These are phyloP conservation scores for Lasioglossum oenotherae DNA, from an alignment of 2,888 invertebrate species.

Conservation along the genomic window DNA sequence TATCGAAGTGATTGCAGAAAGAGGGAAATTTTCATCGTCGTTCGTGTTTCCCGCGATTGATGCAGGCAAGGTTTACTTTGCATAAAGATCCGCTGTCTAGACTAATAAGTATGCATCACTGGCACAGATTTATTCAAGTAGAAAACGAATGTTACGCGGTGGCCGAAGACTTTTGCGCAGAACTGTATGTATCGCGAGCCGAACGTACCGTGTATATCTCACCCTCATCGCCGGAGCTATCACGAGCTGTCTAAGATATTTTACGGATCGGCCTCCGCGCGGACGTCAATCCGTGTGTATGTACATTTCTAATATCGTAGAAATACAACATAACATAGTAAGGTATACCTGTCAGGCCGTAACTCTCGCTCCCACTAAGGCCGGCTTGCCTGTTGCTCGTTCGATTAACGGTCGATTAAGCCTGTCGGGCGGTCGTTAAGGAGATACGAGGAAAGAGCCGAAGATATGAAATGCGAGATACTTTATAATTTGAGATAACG, in stretches of 20 bases:
- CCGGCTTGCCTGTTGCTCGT: constrained; percentile 69
- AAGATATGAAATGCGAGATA: constrained; percentile 77
- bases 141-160: neutral
- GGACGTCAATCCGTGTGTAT: constrained; percentile 30
- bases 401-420: constrained; percentile 81
- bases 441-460: constrained; percentile 72
- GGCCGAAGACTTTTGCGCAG: neutral
- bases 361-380: constrained; percentile 67
- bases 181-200: constrained; percentile 21
- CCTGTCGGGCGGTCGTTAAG: constrained; percentile 78
- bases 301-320: constrained; percentile 55
- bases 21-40: neutral
- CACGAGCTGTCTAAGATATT: constrained; percentile 46
- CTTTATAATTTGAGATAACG: constrained; percentile 76
- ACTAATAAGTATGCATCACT: neutral
- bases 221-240: constrained; percentile 32
- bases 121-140: neutral
- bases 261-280: constrained; percentile 22
- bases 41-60: neutral
- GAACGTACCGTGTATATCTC: constrained; percentile 28
- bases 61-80: neutral
- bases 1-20: neutral
- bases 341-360: constrained; percentile 73
- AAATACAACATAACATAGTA: constrained; percentile 44
- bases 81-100: neutral